Base-by-base conservation (phyloP, 2,113 vertebrate genomes). In the Muntiacus muntjak region DNA sequence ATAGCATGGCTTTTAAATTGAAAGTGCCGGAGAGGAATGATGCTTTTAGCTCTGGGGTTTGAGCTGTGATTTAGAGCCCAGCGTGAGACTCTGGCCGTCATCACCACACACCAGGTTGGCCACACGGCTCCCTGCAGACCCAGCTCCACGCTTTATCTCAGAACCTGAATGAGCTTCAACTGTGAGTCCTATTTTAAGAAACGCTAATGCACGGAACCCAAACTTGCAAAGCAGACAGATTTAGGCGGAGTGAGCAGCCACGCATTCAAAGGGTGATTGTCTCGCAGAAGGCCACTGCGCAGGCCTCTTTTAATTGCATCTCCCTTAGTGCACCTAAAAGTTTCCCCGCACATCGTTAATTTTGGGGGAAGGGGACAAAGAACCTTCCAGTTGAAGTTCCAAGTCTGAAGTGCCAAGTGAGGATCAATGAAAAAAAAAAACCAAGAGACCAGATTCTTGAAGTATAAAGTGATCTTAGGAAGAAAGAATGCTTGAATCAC, bases 1-100 rank as follows among this genome's bases (percentile, higher is more conserved):
- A 96, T 62, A 91, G 95, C 85, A 50, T 87, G 94, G 92, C 90
- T 97, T 98, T 98, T 98, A 78, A 97, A 95, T 94, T 71, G 94
- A 95, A 97, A 98, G 97, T 88, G 95, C 93, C 95, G 89, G 96
- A 96, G 88, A 95, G 94, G 85, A 97, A 92, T 67, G 93, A 95
- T 86, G 96, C 97, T 97, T 97, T 97, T 94, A 98, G 96, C 91
- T 96, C 64, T 76, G 88, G 96, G 97, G 91, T 86, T 98, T 96
- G 52, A 84, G 67, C 94, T 6, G 26, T 96, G 97, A 98, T 93
- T 96, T 94, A 97, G 97, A 86, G 86, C 95, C 81, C 94, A 43
- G 93, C 60, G 0, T 52, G 96, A 89, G 95, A 50, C 85, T 45
- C 67, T 47, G 95, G 92, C 85, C 57, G 2, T 90, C 92, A 71